These are phyloP conservation scores for Micropterix aruncella DNA, from an alignment of 2,888 invertebrate genomes.

Conservation along the genomic window DNA sequence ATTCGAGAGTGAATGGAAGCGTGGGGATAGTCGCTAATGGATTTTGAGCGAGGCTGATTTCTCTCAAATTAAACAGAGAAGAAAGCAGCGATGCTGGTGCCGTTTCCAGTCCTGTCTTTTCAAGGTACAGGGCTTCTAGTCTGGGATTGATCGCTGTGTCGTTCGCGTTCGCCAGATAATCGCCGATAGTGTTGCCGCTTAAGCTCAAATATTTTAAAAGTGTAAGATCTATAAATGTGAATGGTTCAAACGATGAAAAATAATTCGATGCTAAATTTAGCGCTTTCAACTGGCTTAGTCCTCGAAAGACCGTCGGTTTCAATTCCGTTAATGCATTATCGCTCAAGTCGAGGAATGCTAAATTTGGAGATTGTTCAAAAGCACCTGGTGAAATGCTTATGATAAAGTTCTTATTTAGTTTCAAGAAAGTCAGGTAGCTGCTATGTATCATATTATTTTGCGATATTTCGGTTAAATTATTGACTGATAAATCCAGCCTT, in stretches of 20 bases:
- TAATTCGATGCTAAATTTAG: conserved; percentile 31
- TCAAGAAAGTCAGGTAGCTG: conserved; percentile 17
- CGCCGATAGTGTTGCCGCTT: conserved; percentile 29
- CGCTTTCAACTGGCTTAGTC: conserved; percentile 24
- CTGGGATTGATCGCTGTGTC: conserved; percentile 26
- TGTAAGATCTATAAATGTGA: conserved; percentile 26
- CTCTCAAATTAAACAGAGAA: conserved; percentile 29
- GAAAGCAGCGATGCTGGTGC: conserved; percentile 29
- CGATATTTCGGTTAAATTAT: conserved; percentile 19
- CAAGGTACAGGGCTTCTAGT: conserved; percentile 23
- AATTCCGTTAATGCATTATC: conserved; percentile 25
- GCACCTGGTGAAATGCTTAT: conserved; percentile 18
- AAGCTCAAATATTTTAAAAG: conserved; percentile 27
- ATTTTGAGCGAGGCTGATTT: conserved; percentile 37
- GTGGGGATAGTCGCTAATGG: conserved; percentile 36
- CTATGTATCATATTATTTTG: conserved; percentile 3
- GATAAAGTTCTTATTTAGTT: conserved; percentile 23
- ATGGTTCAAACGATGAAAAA: conserved; percentile 23
- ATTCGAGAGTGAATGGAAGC: conserved; percentile 39
- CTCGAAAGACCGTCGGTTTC: conserved; percentile 23
- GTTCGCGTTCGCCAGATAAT: conserved; percentile 18
- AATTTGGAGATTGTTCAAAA: conserved; percentile 20
- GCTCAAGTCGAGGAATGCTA: conserved; percentile 28
- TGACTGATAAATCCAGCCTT: conserved; percentile 25
- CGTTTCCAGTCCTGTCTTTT: conserved; percentile 19